These are phyloP conservation scores for Stylophora pistillata DNA, from an alignment of 64 coral and sea anemone species.

Conservation along the genomic window DNA sequence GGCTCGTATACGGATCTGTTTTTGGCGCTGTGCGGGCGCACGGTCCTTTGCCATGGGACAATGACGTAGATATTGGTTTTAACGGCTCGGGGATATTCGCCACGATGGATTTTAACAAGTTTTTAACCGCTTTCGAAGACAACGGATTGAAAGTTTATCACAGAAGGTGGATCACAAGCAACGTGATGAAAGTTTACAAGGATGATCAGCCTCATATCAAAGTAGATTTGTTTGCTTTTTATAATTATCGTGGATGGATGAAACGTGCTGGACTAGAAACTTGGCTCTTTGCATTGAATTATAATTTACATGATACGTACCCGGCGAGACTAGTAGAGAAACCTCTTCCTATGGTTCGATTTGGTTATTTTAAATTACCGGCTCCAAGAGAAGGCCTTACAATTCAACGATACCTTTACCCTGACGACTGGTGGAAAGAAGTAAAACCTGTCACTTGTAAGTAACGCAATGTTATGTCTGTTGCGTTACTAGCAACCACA, in stretches of 20 bases:
- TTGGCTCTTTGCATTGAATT: conserved; percentile 8
- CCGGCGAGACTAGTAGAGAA: conserved; percentile 15
- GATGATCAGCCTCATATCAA: conserved; percentile 13
- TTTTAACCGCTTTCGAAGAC: conserved; percentile 17
- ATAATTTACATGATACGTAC: conserved; percentile 13
- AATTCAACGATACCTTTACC: conserved; percentile 13
- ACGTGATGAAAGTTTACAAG: conserved; percentile 4
- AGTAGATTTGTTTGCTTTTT: conserved; percentile 26
- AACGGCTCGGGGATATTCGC: conserved; percentile 26
- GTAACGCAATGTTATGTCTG: neutral
- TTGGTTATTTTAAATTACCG: neutral
- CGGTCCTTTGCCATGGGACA: conserved; percentile 60
- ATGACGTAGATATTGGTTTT: conserved; percentile 70
- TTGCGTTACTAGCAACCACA: neutral
- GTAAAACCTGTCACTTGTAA: conserved; percentile 4
- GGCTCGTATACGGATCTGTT: conserved; percentile 69
- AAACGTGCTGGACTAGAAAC: conserved; percentile 4
- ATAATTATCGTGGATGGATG: conserved; percentile 22
- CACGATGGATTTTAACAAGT: neutral
- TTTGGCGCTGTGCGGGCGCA: conserved; percentile 37
- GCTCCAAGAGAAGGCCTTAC: conserved; percentile 14
- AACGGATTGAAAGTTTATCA: conserved; percentile 24
- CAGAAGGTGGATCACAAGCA: conserved; percentile 3
- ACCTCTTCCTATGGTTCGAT: neutral
- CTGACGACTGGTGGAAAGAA: conserved; percentile 5